Conservation (phyloP, 2,797 vertebrate species). For the Diplodus puntazzo region DNA sequence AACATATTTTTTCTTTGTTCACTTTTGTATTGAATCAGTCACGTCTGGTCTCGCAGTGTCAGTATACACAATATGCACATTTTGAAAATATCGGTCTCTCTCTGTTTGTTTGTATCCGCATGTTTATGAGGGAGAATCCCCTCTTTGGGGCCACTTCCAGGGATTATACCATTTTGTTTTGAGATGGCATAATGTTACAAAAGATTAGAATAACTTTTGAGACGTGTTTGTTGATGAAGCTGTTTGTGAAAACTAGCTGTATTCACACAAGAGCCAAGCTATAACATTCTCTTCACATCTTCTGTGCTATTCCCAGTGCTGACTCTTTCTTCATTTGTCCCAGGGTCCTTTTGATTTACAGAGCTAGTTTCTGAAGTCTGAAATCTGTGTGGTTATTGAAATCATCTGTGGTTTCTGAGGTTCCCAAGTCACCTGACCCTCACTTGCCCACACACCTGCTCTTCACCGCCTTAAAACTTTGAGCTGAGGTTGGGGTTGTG, state of each 20-base stretch:
- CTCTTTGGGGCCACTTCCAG: background rate
- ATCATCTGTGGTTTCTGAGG: too few relatives aligned
- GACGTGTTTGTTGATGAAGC: background rate
- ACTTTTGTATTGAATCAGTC: slow-evolving; percentile 10
- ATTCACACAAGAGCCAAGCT: background rate
- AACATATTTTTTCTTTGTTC: slow-evolving; percentile 15
- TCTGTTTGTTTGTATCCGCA: background rate
- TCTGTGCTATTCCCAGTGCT: too few relatives aligned
- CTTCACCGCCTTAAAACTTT: background rate
- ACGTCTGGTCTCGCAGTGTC: background rate
- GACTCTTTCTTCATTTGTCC: too few relatives aligned
- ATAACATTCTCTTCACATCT: too few relatives aligned
- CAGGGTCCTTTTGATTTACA: too few relatives aligned
- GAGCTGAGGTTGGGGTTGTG: background rate
- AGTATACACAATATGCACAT: background rate
- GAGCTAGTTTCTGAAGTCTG: too few relatives aligned
- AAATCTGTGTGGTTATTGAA: too few relatives aligned
- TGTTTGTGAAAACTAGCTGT: background rate
- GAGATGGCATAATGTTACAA: background rate
- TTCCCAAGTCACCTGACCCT: background rate
- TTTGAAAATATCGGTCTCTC: background rate
- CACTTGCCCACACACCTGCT: background rate
- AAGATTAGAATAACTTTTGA: background rate
- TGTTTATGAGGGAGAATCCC: background rate
- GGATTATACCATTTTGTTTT: background rate